Base-by-base conservation (phyloP, 2,888 invertebrate species). In the Drosophila koepferae region DNA sequence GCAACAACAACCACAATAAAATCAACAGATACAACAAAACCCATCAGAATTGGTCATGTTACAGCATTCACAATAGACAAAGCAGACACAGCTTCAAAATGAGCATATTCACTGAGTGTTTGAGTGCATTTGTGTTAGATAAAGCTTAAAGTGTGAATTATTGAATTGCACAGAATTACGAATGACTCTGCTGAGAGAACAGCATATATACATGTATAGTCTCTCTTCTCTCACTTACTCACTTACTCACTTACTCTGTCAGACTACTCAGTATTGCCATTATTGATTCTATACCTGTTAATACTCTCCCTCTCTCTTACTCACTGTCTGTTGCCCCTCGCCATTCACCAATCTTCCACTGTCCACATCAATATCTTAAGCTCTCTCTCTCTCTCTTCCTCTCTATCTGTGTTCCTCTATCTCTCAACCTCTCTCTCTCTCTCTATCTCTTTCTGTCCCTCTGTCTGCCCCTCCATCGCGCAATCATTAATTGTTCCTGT, bases 21-120 rank as follows among this genome's bases (percentile, higher is more conserved):
- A 31, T 49, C 36, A 58, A 36, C 34, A 51, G n/a, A n/a, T 34
- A 54, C 48, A 51, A 49, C 56, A 65, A 65, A 63, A 58, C 65
- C 70, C 64, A 75, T 49, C 65, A 64, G 61, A 63, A 76, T 72
- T 76, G 71, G 56, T 56, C 76, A 65, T 73, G 61, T 84, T 67
- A 73, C 53, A 63, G 59, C 54, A 31, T 63, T 62, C 44, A 79
- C 81, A 74, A 77, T 86, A 74, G 70, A 69, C 65, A 64, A 46
- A 31, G 53, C 28, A 28, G 28, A 28, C 28, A 28, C 28, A 28
- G 28, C 28, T 28, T 28, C 28, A 6, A 28, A 28, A 28, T 28
- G 28, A 28, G 28, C 28, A 28, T 28, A 28, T 28, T 28, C 28
- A 28, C 28, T 6, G 28, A 6, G 6, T 6, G 28, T 43, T 9